These are phyloP conservation scores for Sphyrna mokarran DNA, from an alignment of 2,113 vertebrate species.

Conservation along the genomic window DNA sequence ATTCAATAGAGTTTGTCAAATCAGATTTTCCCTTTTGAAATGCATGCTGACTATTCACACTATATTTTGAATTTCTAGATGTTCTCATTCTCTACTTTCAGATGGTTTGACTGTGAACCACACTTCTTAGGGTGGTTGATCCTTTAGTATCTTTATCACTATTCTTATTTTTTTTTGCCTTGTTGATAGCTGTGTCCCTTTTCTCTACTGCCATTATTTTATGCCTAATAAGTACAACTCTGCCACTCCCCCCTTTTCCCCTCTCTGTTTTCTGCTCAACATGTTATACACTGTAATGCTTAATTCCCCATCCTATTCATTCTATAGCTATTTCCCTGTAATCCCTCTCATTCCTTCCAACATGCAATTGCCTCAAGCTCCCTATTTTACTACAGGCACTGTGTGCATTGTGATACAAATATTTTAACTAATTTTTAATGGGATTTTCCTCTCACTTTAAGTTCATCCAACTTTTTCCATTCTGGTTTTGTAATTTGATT, in stretches of 20 bases:
- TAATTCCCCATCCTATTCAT: neutral
- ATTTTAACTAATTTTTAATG: neutral
- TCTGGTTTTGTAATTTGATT: neutral
- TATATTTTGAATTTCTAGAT: neutral
- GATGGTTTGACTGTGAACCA: neutral
- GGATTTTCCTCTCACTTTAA: neutral
- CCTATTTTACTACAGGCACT: neutral
- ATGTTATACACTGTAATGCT: neutral
- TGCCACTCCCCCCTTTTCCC: neutral
- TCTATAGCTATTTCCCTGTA: neutral
- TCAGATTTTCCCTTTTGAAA: neutral
- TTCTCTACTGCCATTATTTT: neutral
- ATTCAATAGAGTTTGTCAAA: neutral
- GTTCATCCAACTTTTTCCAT: neutral
- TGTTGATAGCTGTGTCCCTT: neutral
- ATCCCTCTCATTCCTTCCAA: neutral
- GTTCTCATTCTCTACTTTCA: neutral
- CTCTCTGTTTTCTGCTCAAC: neutral
- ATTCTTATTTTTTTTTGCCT: neutral
- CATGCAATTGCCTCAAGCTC: neutral
- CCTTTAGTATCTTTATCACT: neutral
- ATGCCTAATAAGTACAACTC: neutral
- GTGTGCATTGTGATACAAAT: neutral
- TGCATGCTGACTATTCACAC: neutral
- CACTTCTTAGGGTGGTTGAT: neutral